Evolutionary conservation across 2,113 vertebrate genomes (phyloP), one percentile per base, ranked within the genome.

Genomic region (Polypterus senegalus): DNA sequence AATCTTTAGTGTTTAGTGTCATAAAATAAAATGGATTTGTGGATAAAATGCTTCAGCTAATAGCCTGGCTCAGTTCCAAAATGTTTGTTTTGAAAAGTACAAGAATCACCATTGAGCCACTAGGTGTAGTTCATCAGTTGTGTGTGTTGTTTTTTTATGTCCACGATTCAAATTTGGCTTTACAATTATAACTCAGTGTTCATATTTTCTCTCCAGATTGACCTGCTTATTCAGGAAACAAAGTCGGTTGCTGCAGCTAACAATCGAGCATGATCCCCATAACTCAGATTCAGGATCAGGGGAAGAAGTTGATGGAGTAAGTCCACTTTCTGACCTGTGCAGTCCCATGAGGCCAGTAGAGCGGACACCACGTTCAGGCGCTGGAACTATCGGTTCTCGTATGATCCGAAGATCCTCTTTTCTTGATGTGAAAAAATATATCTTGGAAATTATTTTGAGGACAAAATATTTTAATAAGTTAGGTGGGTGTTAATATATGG

Each of bases 171-270:
- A 7, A 44, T n/a, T 8, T 58, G 9, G 10, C 4, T 8, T 45
- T 5, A 10, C 48, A 7, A 3, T 44, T 61, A 60, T 58, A 43
- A 6, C 7, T 52, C 7, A 10, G 46, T 11, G 52, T 46, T 51
- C 9, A 5, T 7, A 8, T 51, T 7, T 65, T 61, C 54, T 46
- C 61, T 63, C 49, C 62, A 98, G 94, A 97, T 97, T 0, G 94
- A 97, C 76, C 72, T 97, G 67, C 83, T 98, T 63, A 93, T 97
- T 73, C 94, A 97, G 76, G 94, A 97, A 71, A 97, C 93, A 3
- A n/a, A 97, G 92, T 69, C 89, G 91, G 6, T 82, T 93, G 67
- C 89, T 98, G 52, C 93, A 98, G 87, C 81, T 98, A 64, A 98
- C 95, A 60, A 91, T 97, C 0, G 95, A 97, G 46, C 95, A 97